Evolutionary conservation across 2,797 vertebrate genomes (phyloP), one percentile per base, ranked within the genome.

Genomic region (Myripristis murdjan): DNA sequence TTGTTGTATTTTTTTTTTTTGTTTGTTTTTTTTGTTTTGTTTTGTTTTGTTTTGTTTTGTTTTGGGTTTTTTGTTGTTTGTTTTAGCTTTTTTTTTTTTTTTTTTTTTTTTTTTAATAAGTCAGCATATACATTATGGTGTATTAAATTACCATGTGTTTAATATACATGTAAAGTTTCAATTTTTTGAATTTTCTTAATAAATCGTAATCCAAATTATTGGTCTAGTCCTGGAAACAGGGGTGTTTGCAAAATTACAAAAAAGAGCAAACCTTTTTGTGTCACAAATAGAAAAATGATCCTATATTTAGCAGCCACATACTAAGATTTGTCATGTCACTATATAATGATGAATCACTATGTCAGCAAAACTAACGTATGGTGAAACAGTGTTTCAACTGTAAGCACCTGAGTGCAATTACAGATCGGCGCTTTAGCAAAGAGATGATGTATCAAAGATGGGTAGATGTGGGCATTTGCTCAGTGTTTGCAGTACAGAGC

Each of bases 391-490:
- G 55, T 11, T 48, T 51, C 1, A 63, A 2, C 52, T 26, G 15
- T 48, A 23, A 51, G 39, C 46, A 23, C 52, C 49, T 37, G 58
- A 59, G 3, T 31, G 12, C 23, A 59, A 73, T 68, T 56, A 56
- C 58, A 57, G 35, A 44, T 55, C 43, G 54, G 41, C 6, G 18
- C 59, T 75, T 77, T 46, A 31, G 49, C 28, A 37, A 22, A 35
- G 18, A 56, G 2, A 12, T 35, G 31, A 18, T 23, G 15, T 22
- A 5, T 62, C 22, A 39, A n/a, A 61, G 44, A 61, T 11, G 26
- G 79, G 51, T 46, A 61, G 37, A 69, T 73, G 23, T 84, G 63
- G 33, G 41, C 18, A 57, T 81, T 73, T 39, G 56, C 33, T 78
- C 58, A 64, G 71, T 14, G 46, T n/a, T 69, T 35, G 52, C 56